Evolutionary conservation across 1,140 invertebrate species (phyloP), one percentile per base, ranked within the genome.

Genomic region (Steinernema khuongi): DNA sequence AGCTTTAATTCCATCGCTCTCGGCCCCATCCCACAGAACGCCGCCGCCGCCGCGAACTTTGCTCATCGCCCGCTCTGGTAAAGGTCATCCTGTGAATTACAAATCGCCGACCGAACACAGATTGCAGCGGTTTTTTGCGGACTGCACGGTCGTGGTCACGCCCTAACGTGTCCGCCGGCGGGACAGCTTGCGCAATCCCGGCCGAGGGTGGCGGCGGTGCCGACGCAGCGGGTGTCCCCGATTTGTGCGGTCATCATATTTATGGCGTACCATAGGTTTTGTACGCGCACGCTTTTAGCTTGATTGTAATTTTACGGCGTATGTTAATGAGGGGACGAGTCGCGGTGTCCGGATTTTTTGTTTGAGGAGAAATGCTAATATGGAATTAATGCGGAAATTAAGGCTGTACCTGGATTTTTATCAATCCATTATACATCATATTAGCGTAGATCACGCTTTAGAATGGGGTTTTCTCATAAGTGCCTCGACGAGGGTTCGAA

Each of bases 181-280:
- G 11, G 50, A 60, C 50, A 60, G 50, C 50, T 60, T 60, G 50
- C 50, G 50, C 50, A 60, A 60, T 60, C 19, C 50, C 26, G 11
- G 50, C n/a, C n/a, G n/a, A n/a, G n/a, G n/a, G n/a, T n/a, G n/a
- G n/a, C n/a, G n/a, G n/a, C n/a, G n/a, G n/a, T n/a, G n/a, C n/a
- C 36, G 36, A 41, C 36, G 36, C n/a, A 41, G 36, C n/a, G n/a
- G n/a, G 7, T 41, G 7, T 41, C n/a, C n/a, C 7, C 7, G n/a
- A n/a, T 60, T 60, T 60, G 22, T 17, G 22, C 4, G 2, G 50
- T 22, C 7, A 26, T 60, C 4, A 60, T 14, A 60, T 60, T 60
- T 60, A 60, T 60, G 50, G 50, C 7, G 7, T 60, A 17, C 11
- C 7, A 22, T 11, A 17, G 7, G 7, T 60, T 60, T 60, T 60